A percentile compares a stretch with the other conserved stretches of the same genome.
Evolutionary conservation across 2,888 invertebrate species (phyloP).

Genomic region (Monopis laevigella): DNA sequence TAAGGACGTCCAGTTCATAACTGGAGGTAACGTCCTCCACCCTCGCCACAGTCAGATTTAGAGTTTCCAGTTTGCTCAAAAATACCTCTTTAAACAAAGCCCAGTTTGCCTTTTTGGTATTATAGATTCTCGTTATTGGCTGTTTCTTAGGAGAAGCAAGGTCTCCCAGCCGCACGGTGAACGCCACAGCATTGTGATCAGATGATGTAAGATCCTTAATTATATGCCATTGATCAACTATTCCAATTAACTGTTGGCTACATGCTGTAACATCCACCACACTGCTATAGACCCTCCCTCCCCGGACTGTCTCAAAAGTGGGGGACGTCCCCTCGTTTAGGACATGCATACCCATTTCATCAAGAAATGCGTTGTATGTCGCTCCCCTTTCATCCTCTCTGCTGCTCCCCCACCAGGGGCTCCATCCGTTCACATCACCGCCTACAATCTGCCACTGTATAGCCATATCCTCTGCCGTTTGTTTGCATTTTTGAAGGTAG

Average conservation of each 20-base stretch:
- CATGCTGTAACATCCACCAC: conserved; percentile 1
- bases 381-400: conserved; percentile 17
- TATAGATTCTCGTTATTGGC: background rate
- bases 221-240: conserved; percentile 12
- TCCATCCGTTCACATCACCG: conserved; percentile 15
- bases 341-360: conserved; percentile 9
- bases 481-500: background rate
- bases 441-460: conserved; percentile 7
- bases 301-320: background rate
- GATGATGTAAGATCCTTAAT: background rate
- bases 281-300: background rate
- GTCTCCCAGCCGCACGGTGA: background rate
- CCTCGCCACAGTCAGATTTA: background rate
- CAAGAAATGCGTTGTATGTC: background rate
- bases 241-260: background rate
- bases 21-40: background rate
- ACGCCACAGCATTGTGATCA: conserved; percentile 5
- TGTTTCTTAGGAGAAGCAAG: background rate
- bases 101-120: conserved; percentile 8
- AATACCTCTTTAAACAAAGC: background rate
- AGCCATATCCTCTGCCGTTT: background rate
- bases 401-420: conserved; percentile 13
- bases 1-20: background rate
- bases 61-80: background rate
- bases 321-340: conserved; percentile 22